Base-by-base conservation (phyloP, 2,113 vertebrate species). In the Carassius carassius region DNA sequence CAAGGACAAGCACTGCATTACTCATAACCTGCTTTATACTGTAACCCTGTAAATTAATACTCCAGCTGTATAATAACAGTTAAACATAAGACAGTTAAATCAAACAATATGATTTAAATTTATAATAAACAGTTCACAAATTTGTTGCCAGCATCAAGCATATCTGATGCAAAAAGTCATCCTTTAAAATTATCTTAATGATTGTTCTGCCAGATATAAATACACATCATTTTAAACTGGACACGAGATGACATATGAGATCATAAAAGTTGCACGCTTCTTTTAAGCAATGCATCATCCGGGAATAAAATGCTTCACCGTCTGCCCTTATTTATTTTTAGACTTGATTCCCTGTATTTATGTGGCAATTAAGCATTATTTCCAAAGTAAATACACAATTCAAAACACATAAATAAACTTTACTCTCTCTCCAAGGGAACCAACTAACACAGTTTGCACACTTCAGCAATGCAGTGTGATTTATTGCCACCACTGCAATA, bases 1-100 rank as follows among this genome's bases (percentile, higher is more conserved):
- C 79, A 81, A 10, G 58, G 54, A 69, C 54, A 75, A 76, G 83
- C 60, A 86, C 80, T 82, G 75, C 84, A 89, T 56, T 7, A 4
- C n/a, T 51, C 81, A 72, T 5, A 72, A 81, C 17, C 17, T 21
- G 23, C 29, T 35, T 29, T 17, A 56, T 21, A 29, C 60, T 67
- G 58, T 47, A 29, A 17, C 11, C 14, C 7, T 21, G 14, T 21
- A 49, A 41, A 81, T 11, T 78, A 16, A 35, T 21, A 77, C 29
- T 32, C 23, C 49, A 35, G 16, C 74, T 11, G 51, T 56, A 35
- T 19, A 29, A 51, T 62, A 41, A 65, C 37, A 65, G 21, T 32
- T 49, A 69, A 37, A 60, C 74, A 3, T 14, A 41, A n/a, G 29
- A 58, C 16, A 23, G 13, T 62, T 41, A 10, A 41, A 60, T 41